These are phyloP conservation scores for Solenodon paradoxus DNA, from an alignment of 2,113 vertebrate genomes.

Conservation along the genomic window DNA sequence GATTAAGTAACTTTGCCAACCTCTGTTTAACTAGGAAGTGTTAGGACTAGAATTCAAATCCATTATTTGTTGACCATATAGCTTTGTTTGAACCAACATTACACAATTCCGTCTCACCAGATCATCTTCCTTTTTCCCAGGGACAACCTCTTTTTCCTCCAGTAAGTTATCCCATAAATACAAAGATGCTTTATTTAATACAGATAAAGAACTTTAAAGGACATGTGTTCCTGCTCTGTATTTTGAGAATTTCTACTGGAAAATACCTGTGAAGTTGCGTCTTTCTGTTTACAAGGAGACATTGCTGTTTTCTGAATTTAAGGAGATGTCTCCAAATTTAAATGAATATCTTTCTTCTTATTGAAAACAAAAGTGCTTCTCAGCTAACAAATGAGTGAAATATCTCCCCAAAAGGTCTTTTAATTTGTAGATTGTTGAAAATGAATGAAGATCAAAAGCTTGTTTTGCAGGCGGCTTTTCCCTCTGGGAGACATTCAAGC, in stretches of 20 bases:
- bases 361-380: constrained; percentile 64
- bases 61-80: neutral
- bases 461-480: constrained; percentile 51
- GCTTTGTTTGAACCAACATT: neutral
- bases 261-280: neutral
- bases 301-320: constrained; percentile 44
- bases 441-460: constrained; percentile 57
- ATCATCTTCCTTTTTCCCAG: neutral
- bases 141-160: neutral
- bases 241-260: neutral
- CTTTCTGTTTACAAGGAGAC: neutral
- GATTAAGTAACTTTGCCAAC: neutral
- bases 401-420: constrained; percentile 60
- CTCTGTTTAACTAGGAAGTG: neutral
- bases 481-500: constrained; percentile 47
- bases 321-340: constrained; percentile 30
- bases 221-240: neutral
- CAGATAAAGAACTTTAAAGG: neutral
- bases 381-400: constrained; percentile 48
- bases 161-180: neutral
- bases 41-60: neutral
- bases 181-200: neutral
- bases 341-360: constrained; percentile 37
- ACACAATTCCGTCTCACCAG: neutral
- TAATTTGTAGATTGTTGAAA: constrained; percentile 65